Percentiles rank a stretch among this genome's conserved stretches.
Conservation (phyloP, 2,113 vertebrate species). For the Platichthys flesus region DNA sequence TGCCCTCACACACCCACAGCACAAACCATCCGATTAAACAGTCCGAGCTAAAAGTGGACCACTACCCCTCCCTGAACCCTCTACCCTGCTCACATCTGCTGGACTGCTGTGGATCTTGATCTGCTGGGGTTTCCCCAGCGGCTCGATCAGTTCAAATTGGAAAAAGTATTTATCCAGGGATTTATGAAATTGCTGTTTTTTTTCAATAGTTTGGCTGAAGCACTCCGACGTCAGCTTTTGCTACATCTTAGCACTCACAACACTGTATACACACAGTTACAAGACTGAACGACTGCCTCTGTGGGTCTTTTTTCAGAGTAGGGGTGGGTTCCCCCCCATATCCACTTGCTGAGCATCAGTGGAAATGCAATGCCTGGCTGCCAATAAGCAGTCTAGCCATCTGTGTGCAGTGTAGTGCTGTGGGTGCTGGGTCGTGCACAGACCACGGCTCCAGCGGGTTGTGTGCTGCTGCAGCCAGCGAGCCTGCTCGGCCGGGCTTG, state of each 20-base stretch:
- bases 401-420: conserved; percentile 58
- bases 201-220: conserved; percentile 16
- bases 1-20: conserved; percentile 67
- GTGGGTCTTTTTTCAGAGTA: conserved; percentile 41
- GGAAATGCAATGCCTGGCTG: conserved; percentile 55
- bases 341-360: conserved; percentile 63
- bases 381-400: conserved; percentile 59
- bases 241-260: conserved; percentile 21
- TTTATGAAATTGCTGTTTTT: conserved; percentile 37
- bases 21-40: conserved; percentile 66
- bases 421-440: conserved; percentile 52
- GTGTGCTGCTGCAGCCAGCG: conserved; percentile 47
- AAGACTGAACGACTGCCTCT: conserved; percentile 18
- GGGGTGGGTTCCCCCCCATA: conserved; percentile 47
- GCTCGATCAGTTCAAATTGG: conserved; percentile 49
- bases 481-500: conserved; percentile 66
- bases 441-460: conserved; percentile 54
- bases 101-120: conserved; percentile 43
- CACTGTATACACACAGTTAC: conserved; percentile 9
- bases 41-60: conserved; percentile 60
- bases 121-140: conserved; percentile 57
- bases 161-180: conserved; percentile 48
- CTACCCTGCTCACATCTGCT: conserved; percentile 71
- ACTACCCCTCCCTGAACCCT: conserved; percentile 68
- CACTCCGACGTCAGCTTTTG: conserved; percentile 15